Conservation (phyloP, 2,113 vertebrate genomes). For the Tachysurus vachellii region DNA sequence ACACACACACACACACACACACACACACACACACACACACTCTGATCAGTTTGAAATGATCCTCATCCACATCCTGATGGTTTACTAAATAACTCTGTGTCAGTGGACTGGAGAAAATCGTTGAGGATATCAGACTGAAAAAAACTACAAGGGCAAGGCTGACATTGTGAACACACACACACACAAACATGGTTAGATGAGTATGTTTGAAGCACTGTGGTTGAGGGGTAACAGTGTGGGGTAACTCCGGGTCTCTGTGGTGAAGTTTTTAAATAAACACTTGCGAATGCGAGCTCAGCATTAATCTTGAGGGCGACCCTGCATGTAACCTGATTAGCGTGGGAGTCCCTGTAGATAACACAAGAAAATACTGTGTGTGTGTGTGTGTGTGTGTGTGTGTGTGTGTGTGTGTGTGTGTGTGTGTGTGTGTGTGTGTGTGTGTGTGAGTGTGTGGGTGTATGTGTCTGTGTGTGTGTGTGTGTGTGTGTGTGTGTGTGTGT, state of each 20-base stretch:
- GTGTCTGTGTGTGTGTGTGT: no score
- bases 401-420: slow-evolving; percentile 7
- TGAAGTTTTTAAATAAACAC: slow-evolving; percentile 63
- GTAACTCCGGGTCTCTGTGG: slow-evolving; percentile 28
- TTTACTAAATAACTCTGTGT: no score
- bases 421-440: neutral
- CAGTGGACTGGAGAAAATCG: no score
- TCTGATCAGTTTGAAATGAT: no score
- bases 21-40: no score
- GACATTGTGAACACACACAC: neutral
- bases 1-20: no score
- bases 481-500: no score
- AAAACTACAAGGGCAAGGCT: no score
- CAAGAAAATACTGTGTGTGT: slow-evolving; percentile 44
- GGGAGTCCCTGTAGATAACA: slow-evolving; percentile 52
- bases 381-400: slow-evolving; percentile 19
- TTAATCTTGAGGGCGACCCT: slow-evolving; percentile 56
- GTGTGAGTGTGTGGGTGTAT: no score
- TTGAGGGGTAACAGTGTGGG: neutral
- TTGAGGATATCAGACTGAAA: no score
- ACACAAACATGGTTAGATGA: neutral
- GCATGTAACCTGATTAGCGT: slow-evolving; percentile 63
- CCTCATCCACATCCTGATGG: no score
- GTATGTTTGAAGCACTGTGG: neutral
- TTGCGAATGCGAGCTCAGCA: slow-evolving; percentile 57